Conservation (phyloP, 2,113 vertebrate genomes). For the Butorides virescens region DNA sequence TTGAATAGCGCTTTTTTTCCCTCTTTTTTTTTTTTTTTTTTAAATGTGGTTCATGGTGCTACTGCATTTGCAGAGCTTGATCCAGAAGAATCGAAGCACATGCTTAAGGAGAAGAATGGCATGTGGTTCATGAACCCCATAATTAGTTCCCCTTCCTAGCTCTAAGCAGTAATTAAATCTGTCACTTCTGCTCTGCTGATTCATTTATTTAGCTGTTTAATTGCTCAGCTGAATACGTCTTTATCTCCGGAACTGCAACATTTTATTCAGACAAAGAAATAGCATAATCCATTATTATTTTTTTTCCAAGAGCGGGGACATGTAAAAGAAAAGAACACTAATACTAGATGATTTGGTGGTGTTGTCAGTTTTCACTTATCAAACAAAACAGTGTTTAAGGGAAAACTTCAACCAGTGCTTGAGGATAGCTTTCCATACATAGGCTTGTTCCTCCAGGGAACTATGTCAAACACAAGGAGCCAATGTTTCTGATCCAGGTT, state of each 20-base stretch:
- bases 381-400: conserved; percentile 54
- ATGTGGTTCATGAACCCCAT: conserved; percentile 79
- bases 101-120: conserved; percentile 73
- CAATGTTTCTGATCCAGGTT: background rate
- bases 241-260: conserved; percentile 82
- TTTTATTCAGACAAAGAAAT: conserved; percentile 77
- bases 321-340: conserved; percentile 48
- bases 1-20: background rate
- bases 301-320: conserved; percentile 28
- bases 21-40: background rate
- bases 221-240: conserved; percentile 82
- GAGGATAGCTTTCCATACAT: background rate
- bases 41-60: background rate
- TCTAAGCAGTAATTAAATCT: conserved; percentile 90
- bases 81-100: conserved; percentile 61
- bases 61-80: conserved; percentile 10
- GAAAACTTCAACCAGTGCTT: background rate
- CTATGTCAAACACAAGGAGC: background rate
- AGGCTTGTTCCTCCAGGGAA: background rate
- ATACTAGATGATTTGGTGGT: conserved; percentile 31
- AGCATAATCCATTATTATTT: conserved; percentile 58
- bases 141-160: conserved; percentile 84
- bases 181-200: conserved; percentile 88
- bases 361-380: conserved; percentile 39
- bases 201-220: conserved; percentile 87